Conservation (phyloP, 2,113 vertebrate species). For the Saimiri boliviensis region DNA sequence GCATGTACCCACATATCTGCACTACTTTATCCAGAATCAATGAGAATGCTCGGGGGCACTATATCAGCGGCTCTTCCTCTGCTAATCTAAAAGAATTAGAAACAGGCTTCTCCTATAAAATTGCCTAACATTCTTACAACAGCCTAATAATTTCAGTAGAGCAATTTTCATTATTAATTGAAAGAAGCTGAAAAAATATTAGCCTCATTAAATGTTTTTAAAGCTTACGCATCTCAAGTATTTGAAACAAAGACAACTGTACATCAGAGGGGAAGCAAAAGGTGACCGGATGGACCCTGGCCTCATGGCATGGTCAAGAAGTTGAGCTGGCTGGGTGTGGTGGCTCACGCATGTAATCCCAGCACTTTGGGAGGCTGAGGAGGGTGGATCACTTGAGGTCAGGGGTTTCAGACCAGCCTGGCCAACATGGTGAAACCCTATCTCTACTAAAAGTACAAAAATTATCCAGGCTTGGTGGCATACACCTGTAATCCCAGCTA, state of each 20-base stretch:
- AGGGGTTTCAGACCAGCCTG: too few species aligned
- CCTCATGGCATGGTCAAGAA: neutral
- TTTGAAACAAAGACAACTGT: neutral
- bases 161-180: neutral
- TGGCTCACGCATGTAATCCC: too few species aligned
- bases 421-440: too few species aligned
- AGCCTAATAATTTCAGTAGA: neutral
- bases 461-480: too few species aligned
- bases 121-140: neutral
- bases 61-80: neutral
- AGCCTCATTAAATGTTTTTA: neutral
- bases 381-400: too few species aligned
- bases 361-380: too few species aligned
- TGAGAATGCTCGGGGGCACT: neutral
- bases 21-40: neutral
- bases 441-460: too few species aligned
- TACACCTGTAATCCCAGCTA: too few species aligned
- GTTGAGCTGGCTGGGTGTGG: neutral
- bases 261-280: neutral
- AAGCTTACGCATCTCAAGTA: neutral
- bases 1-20: neutral
- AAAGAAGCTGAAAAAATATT: neutral
- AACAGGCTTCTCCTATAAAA: neutral
- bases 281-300: neutral
- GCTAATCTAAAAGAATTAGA: neutral